Conservation (phyloP, 2,888 invertebrate species). For the Hydraecia micacea region DNA sequence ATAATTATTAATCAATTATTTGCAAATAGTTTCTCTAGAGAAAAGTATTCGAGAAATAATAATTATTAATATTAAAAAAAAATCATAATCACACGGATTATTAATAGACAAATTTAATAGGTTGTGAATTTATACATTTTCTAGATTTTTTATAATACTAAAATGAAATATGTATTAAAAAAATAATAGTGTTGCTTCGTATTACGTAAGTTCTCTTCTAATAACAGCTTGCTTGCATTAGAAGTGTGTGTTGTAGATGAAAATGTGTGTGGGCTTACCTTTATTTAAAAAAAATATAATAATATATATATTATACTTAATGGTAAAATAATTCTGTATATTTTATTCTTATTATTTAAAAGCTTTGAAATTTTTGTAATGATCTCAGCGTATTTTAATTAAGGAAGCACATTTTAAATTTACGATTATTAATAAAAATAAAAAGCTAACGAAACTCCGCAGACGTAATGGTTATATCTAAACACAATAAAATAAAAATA, state of each 20-base stretch:
- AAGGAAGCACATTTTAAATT: background rate
- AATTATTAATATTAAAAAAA: constrained; percentile 65
- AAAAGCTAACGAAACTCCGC: no score
- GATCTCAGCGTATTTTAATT: background rate
- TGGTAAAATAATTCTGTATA: background rate
- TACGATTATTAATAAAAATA: background rate
- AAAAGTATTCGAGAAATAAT: constrained; percentile 67
- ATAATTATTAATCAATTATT: constrained; percentile 62
- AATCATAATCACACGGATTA: constrained; percentile 65
- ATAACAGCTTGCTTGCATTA: constrained; percentile 77
- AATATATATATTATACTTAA: background rate
- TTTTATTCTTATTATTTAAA: background rate
- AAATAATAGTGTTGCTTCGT: constrained; percentile 72
- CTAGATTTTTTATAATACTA: constrained; percentile 88
- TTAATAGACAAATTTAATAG: constrained; percentile 88
- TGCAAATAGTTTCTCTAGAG: constrained; percentile 71
- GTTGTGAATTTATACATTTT: constrained; percentile 91
- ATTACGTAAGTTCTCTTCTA: constrained; percentile 69
- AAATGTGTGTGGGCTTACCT: constrained; percentile 44
- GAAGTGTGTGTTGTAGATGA: constrained; percentile 46
- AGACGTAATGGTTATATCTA: no score
- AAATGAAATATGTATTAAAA: constrained; percentile 75
- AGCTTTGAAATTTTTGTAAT: background rate
- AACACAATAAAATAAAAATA: no score
- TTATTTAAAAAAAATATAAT: constrained; percentile 10